Conservation (phyloP, 2,113 vertebrate species). For the Colinus virginianus region DNA sequence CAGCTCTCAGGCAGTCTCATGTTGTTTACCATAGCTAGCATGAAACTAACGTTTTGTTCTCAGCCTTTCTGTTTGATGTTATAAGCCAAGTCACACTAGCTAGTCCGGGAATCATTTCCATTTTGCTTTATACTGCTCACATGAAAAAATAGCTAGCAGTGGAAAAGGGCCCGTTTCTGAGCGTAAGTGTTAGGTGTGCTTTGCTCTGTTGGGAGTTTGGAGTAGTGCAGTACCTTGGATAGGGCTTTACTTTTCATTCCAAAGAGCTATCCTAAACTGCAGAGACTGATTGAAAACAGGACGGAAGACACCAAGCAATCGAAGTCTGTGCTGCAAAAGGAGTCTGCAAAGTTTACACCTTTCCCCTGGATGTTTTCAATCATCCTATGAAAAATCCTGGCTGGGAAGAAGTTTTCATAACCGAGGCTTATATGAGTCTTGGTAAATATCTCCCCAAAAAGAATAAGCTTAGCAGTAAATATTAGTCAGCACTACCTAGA, state of each 20-base stretch:
- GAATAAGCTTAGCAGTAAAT: slow-evolving; percentile 20
- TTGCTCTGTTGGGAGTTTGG: neutral
- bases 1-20: slow-evolving; percentile 42
- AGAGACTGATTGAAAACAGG: neutral
- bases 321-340: neutral
- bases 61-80: slow-evolving; percentile 54
- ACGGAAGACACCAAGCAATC: neutral
- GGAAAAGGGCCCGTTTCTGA: slow-evolving; percentile 19
- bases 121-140: slow-evolving; percentile 38
- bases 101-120: slow-evolving; percentile 54
- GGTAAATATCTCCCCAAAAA: slow-evolving; percentile 18
- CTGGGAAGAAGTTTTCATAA: slow-evolving; percentile 18
- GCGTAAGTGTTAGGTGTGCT: slow-evolving; percentile 2
- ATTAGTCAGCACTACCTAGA: neutral
- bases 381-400: neutral
- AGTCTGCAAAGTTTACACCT: neutral
- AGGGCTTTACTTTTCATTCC: slow-evolving; percentile 21
- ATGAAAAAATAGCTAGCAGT: slow-evolving; percentile 25
- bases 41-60: slow-evolving; percentile 62
- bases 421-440: neutral
- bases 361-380: neutral
- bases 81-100: slow-evolving; percentile 47
- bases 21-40: slow-evolving; percentile 63
- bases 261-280: neutral
- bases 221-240: neutral